These are phyloP conservation scores for Ochotona princeps DNA, from an alignment of 2,113 vertebrate genomes.

Conservation along the genomic window DNA sequence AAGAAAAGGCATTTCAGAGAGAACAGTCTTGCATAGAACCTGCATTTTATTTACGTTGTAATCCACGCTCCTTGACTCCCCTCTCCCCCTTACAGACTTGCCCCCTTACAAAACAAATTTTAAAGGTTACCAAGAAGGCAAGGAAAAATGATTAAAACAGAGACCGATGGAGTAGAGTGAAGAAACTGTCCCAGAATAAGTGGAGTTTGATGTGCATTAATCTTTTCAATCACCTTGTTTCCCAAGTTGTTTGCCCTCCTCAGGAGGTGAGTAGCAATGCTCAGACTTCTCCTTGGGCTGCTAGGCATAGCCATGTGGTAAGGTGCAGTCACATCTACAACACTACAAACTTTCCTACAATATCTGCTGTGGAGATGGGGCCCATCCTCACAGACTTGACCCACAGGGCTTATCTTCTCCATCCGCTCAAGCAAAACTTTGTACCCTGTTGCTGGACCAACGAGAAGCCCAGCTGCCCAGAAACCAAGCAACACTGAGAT, in stretches of 20 bases:
- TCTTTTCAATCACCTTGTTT: not conserved
- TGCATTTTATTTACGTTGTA: not conserved
- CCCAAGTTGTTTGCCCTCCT: not conserved
- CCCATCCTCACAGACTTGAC: slow-evolving; percentile 25
- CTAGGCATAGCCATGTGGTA: slow-evolving; percentile 29
- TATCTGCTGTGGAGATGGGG: slow-evolving; percentile 62
- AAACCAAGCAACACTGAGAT: slow-evolving; percentile 43
- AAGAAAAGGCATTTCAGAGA: not conserved
- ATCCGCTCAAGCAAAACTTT: not conserved
- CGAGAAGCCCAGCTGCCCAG: slow-evolving; percentile 60
- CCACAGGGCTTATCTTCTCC: not conserved
- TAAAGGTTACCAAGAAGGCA: not conserved
- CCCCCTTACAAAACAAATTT: not conserved
- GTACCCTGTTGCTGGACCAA: not conserved
- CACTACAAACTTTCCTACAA: slow-evolving; percentile 60
- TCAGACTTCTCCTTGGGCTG: not conserved
- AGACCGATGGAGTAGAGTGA: not conserved
- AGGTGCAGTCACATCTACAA: slow-evolving; percentile 58
- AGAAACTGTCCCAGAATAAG: not conserved
- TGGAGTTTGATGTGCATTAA: not conserved
- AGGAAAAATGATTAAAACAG: not conserved
- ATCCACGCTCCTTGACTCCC: not conserved
- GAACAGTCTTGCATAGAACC: not conserved
- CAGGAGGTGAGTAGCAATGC: not conserved
- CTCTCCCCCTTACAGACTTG: not conserved